Evolutionary conservation across 2,797 vertebrate genomes (phyloP).

Genomic region (Luscinia megarhynchos): DNA sequence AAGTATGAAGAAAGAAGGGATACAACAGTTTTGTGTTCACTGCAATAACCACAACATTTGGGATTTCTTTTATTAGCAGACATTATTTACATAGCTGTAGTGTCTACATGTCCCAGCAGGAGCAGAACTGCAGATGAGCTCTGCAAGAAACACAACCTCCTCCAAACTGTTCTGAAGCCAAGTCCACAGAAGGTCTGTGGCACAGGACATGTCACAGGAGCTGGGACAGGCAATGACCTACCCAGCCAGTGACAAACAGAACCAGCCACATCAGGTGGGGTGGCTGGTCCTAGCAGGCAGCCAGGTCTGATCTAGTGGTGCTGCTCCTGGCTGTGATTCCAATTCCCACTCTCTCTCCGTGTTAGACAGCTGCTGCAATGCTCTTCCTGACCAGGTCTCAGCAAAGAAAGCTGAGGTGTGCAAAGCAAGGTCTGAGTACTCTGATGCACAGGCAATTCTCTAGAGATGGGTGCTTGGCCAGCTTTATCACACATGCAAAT

Average conservation of each 20-base stretch:
- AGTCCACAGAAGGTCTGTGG: neutral
- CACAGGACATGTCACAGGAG: neutral
- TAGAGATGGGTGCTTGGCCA: neutral
- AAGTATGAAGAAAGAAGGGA: neutral
- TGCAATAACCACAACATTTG: neutral
- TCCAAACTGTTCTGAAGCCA: neutral
- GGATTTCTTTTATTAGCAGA: neutral
- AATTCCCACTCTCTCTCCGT: neutral
- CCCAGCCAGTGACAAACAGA: neutral
- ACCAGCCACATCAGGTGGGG: neutral
- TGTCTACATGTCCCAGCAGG: neutral
- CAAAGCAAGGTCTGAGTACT: neutral
- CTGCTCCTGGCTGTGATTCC: neutral
- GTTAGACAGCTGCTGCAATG: neutral
- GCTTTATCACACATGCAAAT: neutral
- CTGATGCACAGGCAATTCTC: accelerated
- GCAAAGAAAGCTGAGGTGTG: neutral
- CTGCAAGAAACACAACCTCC: neutral
- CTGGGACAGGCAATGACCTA: neutral
- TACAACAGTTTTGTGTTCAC: neutral
- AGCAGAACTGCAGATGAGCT: neutral
- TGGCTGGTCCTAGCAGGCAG: neutral
- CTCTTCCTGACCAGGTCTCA: neutral
- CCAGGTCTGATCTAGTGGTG: neutral
- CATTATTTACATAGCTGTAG: neutral